phyloP scores from a whole-genome alignment of 2,888 invertebrate genomes.

The Folsomia manolachei region DNA sequence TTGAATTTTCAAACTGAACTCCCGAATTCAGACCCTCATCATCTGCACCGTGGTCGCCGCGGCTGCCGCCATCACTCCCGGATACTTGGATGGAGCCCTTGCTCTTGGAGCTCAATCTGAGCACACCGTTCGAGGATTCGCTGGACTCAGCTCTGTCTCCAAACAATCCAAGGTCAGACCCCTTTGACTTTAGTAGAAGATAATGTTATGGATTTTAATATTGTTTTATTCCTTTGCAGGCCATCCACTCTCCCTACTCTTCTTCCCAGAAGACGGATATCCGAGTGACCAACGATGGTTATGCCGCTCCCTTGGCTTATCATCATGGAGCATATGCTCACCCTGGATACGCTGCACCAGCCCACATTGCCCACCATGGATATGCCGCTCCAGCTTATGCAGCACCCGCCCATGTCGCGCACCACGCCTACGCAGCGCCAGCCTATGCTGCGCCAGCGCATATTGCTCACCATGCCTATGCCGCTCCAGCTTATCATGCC shows the following conservation, averaged over 20 bases:
- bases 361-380: conserved; percentile 29
- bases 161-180: conserved; percentile 34
- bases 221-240: conserved; percentile 25
- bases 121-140: conserved; percentile 38
- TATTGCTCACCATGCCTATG: conserved; percentile 23
- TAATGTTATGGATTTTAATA: neutral
- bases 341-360: conserved; percentile 28
- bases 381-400: conserved; percentile 41
- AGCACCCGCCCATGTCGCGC: conserved; percentile 8
- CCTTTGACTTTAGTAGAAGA: neutral
- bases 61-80: conserved; percentile 32
- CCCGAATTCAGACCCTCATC: conserved; percentile 26
- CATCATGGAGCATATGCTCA: conserved; percentile 27
- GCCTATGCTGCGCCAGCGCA: conserved; percentile 25
- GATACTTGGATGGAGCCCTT: conserved; percentile 28
- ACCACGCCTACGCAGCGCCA: conserved; percentile 25
- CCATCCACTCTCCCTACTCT: conserved; percentile 44
- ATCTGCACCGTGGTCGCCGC: conserved; percentile 31
- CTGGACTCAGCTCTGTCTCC: conserved; percentile 37
- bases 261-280: conserved; percentile 46
- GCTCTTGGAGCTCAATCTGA: conserved; percentile 35
- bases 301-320: conserved; percentile 31
- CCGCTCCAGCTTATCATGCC: conserved; percentile 13
- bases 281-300: conserved; percentile 47
- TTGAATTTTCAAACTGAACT: neutral